Percentiles rank a stretch among this genome's conserved stretches.
These are phyloP conservation scores for Neosilurus mollespiculum DNA, from an alignment of 2,797 vertebrate species.

Conservation along the genomic window DNA sequence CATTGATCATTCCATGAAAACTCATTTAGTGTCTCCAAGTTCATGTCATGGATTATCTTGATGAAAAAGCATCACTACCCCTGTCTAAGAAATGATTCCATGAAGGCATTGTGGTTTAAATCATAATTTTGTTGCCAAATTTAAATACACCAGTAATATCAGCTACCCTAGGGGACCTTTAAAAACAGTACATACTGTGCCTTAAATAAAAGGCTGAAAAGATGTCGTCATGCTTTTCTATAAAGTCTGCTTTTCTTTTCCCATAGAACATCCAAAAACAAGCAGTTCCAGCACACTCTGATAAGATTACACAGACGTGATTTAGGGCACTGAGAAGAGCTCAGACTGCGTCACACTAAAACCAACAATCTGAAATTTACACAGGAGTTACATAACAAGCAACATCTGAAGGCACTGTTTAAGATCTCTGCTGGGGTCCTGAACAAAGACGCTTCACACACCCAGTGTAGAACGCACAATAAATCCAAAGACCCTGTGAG, in stretches of 20 bases:
- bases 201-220: not conserved
- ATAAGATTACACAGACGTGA: not conserved
- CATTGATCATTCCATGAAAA: no score
- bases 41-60: no score
- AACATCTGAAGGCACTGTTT: not conserved
- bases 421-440: constrained; percentile 20
- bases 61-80: no score
- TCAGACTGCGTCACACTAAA: constrained; percentile 6
- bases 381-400: constrained; percentile 25
- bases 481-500: not conserved
- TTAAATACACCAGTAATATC: no score
- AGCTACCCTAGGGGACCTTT: not conserved
- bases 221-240: not conserved
- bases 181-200: not conserved
- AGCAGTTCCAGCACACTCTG: not conserved
- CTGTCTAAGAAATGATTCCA: no score
- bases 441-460: constrained; percentile 19
- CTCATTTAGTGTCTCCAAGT: no score
- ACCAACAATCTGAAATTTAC: not conserved
- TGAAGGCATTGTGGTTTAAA: no score
- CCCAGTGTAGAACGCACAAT: not conserved
- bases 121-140: no score
- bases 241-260: not conserved
- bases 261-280: not conserved
- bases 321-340: constrained; percentile 1